These are phyloP conservation scores for Callaeas wilsoni DNA, from an alignment of 2,113 vertebrate genomes.

Conservation along the genomic window DNA sequence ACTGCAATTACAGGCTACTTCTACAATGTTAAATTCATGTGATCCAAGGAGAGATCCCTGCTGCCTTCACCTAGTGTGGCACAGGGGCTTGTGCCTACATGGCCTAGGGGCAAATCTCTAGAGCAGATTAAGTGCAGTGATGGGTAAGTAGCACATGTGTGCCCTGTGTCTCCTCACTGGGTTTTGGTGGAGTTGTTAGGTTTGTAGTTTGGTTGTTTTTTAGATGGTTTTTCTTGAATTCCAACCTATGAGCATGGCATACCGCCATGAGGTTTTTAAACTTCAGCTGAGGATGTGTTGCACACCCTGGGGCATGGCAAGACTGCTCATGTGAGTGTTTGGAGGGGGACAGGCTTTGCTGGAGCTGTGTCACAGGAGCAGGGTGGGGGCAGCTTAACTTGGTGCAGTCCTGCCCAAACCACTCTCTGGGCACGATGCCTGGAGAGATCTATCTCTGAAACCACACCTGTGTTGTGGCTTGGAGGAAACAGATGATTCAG, in stretches of 20 bases:
- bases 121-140: neutral
- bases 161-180: neutral
- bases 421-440: neutral
- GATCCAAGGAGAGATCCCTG: neutral
- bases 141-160: rapidly evolving
- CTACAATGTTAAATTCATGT: neutral
- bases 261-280: neutral
- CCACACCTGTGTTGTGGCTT: neutral
- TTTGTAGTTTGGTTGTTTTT: neutral
- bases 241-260: neutral
- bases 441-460: neutral
- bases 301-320: neutral
- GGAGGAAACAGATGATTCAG: neutral
- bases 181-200: neutral
- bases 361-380: neutral
- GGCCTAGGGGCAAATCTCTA: neutral
- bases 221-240: neutral
- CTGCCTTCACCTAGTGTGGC: neutral
- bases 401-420: neutral
- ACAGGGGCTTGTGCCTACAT: neutral
- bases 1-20: neutral
- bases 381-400: neutral
- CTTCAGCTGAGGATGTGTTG: neutral
- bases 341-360: neutral
- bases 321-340: neutral